Evolutionary conservation across 2,888 invertebrate genomes (phyloP), one percentile per base, ranked within the genome.

Genomic region (Agrotis ipsilon): DNA sequence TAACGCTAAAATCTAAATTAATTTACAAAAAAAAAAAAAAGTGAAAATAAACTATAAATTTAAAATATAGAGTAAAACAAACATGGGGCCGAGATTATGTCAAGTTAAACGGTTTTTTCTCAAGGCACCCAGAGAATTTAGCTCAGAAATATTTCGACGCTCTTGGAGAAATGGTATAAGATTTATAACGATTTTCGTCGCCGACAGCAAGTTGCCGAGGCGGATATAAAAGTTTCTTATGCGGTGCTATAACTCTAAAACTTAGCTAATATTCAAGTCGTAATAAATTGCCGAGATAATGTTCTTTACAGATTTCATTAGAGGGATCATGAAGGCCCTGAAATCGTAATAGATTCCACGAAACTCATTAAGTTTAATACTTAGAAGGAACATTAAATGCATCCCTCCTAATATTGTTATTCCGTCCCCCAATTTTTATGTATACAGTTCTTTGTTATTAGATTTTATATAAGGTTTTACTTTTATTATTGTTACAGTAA

Each of bases 131-230:
- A 64, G 68, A 75, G 63, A 87, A 86, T 85, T 89, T 83, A 77
- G 76, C n/a, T 80, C 79, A 83, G 81, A 86, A 91, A 88, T 87
- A 88, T 90, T 90, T 82, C 85, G 66, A 71, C 85, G 84, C 82
- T 83, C 81, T 84, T 82, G 86, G 87, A 86, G 89, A 88, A 90
- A 91, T 89, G 89, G 87, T 81, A 79, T 88, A 90, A 90, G 90
- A 91, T 91, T 92, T 91, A 91, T 91, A 90, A 90, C 89, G 88
- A 90, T 90, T 92, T 90, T 86, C 87, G 86, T 83, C 87, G 89
- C 72, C 90, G 90, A 88, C 90, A 87, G 87, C 86, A 83, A 89
- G 85, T 89, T 87, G 86, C 86, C 83, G 83, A 82, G 85, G 88
- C 86, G 90, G 88, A 86, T 84, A 87, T 85, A 87, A 88, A 89